Conservation (phyloP, 2,113 vertebrate genomes). For the Gymnobelideus leadbeateri region DNA sequence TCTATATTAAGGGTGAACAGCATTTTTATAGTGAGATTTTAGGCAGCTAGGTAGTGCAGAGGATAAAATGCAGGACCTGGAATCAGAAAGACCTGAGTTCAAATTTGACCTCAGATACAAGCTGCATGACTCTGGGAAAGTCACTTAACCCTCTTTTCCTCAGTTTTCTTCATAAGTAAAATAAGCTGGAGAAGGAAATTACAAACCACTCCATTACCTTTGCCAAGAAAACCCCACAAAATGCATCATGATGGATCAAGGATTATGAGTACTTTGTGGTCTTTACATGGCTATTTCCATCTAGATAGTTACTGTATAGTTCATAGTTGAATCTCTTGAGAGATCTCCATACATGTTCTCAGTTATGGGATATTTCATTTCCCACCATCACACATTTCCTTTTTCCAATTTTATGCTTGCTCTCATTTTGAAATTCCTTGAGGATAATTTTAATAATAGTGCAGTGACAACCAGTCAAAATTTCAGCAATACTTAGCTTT, state of each 20-base stretch:
- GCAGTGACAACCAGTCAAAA: conserved; percentile 40
- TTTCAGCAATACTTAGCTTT: conserved; percentile 54
- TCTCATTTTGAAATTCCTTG: conserved; percentile 50
- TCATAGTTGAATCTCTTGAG: neutral
- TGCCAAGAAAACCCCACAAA: neutral
- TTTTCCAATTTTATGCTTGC: conserved; percentile 47
- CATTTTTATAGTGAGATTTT: neutral
- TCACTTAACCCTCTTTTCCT: neutral
- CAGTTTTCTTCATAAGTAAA: neutral
- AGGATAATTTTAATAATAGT: conserved; percentile 62
- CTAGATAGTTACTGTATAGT: neutral
- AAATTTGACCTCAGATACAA: neutral
- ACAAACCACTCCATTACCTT: neutral
- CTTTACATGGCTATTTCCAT: neutral
- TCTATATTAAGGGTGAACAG: neutral
- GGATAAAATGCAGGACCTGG: neutral
- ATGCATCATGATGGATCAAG: neutral
- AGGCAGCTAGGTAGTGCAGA: neutral
- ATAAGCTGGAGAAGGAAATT: neutral
- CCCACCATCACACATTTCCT: neutral
- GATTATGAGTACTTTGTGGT: neutral
- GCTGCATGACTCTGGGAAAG: neutral
- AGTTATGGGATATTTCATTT: conserved; percentile 18
- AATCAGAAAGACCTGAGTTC: neutral
- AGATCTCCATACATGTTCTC: neutral